A percentile compares a stretch with the other conserved stretches of the same genome.
phyloP scores from a whole-genome alignment of 2,113 vertebrate genomes.

The Empidonax traillii region DNA sequence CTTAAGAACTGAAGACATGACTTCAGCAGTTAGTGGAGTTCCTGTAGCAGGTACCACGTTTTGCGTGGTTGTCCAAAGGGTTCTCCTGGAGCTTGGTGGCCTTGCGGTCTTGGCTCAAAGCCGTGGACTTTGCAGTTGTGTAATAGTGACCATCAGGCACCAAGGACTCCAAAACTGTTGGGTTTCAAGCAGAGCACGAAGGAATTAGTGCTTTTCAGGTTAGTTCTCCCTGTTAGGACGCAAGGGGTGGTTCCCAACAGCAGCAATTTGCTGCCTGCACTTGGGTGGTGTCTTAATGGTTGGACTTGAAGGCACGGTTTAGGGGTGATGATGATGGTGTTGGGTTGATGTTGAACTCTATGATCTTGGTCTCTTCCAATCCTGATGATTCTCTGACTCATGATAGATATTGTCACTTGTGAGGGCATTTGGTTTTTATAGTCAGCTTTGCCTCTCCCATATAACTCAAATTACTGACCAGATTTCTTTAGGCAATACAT shows the following conservation, averaged over 20 bases:
- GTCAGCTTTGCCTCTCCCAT: background rate
- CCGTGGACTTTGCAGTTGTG: background rate
- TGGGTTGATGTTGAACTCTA: background rate
- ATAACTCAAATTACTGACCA: background rate
- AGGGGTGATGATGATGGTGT: background rate
- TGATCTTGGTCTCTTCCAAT: background rate
- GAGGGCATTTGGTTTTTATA: background rate
- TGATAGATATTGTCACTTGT: background rate
- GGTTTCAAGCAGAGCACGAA: background rate
- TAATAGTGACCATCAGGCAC: background rate
- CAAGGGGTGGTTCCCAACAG: background rate
- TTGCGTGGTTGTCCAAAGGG: accelerated
- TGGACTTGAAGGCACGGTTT: background rate
- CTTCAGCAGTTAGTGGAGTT: accelerated
- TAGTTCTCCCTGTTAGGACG: background rate
- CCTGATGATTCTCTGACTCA: background rate
- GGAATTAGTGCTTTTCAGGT: background rate
- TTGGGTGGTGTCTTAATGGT: background rate
- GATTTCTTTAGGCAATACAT: background rate
- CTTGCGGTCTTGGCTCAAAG: accelerated
- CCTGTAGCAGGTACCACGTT: background rate
- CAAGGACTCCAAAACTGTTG: background rate
- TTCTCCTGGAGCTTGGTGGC: background rate
- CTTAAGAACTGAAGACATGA: background rate
- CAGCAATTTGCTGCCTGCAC: background rate